A percentile compares a stretch with the other conserved stretches of the same genome.
Evolutionary conservation across 2,113 vertebrate genomes (phyloP).

Genomic region (Eolophus roseicapilla): DNA sequence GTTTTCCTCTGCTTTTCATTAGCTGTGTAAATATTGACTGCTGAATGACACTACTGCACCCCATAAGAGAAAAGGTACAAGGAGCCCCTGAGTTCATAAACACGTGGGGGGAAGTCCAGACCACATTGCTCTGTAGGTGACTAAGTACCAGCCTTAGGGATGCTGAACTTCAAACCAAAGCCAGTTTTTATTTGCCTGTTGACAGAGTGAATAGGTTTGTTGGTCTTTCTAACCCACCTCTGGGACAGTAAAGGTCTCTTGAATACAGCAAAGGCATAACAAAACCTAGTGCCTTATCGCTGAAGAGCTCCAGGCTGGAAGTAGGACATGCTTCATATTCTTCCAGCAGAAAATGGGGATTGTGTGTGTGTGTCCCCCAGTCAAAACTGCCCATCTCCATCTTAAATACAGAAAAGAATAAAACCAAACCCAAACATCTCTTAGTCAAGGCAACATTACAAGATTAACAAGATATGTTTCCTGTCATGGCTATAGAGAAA

Average conservation of each 20-base stretch:
- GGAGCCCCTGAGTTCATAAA: neutral
- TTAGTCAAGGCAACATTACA: neutral
- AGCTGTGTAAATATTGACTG: neutral
- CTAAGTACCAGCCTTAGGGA: neutral
- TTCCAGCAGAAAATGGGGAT: neutral
- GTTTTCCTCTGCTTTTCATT: neutral
- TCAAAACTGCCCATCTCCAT: neutral
- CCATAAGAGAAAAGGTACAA: neutral
- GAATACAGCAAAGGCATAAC: constrained; percentile 7
- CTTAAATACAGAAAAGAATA: neutral
- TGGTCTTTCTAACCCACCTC: constrained; percentile 12
- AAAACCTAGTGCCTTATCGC: neutral
- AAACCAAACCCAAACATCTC: neutral
- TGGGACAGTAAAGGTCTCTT: constrained; percentile 32
- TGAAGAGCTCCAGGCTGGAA: neutral
- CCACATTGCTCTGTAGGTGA: neutral
- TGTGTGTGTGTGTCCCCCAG: neutral
- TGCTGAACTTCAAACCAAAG: constrained; percentile 39
- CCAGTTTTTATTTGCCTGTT: constrained; percentile 30
- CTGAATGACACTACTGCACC: neutral
- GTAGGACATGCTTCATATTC: neutral
- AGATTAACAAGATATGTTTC: neutral
- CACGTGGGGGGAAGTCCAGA: neutral
- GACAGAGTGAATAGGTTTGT: neutral
- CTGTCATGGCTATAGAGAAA: neutral